These are phyloP conservation scores for Masnerella sp. DNA, from an alignment of 2,888 invertebrate species.

Conservation along the genomic window DNA sequence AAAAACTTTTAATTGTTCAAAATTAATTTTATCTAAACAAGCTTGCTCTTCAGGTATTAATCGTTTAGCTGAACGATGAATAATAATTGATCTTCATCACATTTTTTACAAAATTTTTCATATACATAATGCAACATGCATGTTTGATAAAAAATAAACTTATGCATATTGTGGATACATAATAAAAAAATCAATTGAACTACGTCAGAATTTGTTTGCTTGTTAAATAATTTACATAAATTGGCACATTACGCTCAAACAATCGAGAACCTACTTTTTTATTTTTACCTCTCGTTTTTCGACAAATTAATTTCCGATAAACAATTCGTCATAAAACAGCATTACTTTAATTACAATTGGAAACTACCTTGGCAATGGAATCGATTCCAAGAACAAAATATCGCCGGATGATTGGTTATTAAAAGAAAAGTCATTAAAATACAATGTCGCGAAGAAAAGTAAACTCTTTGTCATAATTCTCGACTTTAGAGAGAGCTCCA, in stretches of 20 bases:
- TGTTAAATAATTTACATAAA: slow-evolving; percentile 1
- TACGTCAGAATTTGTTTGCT: neutral
- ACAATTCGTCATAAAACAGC: slow-evolving; percentile 5
- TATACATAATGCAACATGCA: too few species aligned
- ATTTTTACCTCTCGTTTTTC: too few species aligned
- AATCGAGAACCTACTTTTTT: too few species aligned
- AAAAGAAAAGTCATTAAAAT: slow-evolving; percentile 32
- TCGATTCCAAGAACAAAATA: slow-evolving; percentile 23
- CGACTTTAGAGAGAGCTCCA: neutral
- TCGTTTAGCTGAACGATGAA: too few species aligned
- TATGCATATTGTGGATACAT: too few species aligned
- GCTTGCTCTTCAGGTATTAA: too few species aligned
- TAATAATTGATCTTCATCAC: too few species aligned
- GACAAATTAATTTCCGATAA: neutral
- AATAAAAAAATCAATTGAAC: neutral
- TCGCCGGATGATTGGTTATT: slow-evolving; percentile 13
- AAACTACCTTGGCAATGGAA: slow-evolving; percentile 8
- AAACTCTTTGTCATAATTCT: slow-evolving; percentile 12
- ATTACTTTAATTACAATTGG: slow-evolving; percentile 6
- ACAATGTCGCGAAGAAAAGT: slow-evolving; percentile 18
- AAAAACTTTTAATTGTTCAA: too few species aligned
- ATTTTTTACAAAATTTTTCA: too few species aligned
- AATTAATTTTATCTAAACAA: too few species aligned
- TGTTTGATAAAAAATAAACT: too few species aligned
- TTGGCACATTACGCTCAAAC: neutral